These are phyloP conservation scores for Brachyptera risi DNA, from an alignment of 2,888 invertebrate species.

Conservation along the genomic window DNA sequence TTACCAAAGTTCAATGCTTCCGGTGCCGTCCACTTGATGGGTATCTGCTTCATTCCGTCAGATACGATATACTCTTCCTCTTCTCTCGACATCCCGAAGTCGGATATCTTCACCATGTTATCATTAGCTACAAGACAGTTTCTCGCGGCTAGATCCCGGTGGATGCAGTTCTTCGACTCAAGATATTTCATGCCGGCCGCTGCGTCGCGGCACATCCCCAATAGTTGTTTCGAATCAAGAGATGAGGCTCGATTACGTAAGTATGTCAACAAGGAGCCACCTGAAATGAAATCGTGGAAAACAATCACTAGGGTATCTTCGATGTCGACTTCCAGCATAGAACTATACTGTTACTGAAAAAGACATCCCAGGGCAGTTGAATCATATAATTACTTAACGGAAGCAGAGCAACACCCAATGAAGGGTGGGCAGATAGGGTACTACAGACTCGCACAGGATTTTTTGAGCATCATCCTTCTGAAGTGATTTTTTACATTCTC, in stretches of 20 bases:
- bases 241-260: slow-evolving; percentile 71
- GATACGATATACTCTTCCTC: slow-evolving; percentile 96
- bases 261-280: slow-evolving; percentile 87
- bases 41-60: slow-evolving; percentile 97
- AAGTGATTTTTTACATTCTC: too few species aligned
- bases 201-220: slow-evolving; percentile 91
- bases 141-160: slow-evolving; percentile 90
- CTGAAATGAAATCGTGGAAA: too few species aligned
- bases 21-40: slow-evolving; percentile 98
- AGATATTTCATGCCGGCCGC: slow-evolving; percentile 94
- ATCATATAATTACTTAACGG: too few species aligned
- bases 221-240: slow-evolving; percentile 61
- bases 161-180: slow-evolving; percentile 93
- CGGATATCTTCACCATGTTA: slow-evolving; percentile 91
- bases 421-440: too few species aligned
- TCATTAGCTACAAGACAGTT: slow-evolving; percentile 86
- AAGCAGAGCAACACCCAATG: too few species aligned
- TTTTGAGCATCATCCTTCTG: too few species aligned
- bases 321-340: too few species aligned
- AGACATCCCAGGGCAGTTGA: too few species aligned
- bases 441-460: too few species aligned
- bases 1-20: slow-evolving; percentile 91
- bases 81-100: slow-evolving; percentile 97
- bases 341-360: too few species aligned
- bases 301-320: too few species aligned